These are phyloP conservation scores for Tupiocoris notatus DNA, from an alignment of 2,888 invertebrate genomes.

Conservation along the genomic window DNA sequence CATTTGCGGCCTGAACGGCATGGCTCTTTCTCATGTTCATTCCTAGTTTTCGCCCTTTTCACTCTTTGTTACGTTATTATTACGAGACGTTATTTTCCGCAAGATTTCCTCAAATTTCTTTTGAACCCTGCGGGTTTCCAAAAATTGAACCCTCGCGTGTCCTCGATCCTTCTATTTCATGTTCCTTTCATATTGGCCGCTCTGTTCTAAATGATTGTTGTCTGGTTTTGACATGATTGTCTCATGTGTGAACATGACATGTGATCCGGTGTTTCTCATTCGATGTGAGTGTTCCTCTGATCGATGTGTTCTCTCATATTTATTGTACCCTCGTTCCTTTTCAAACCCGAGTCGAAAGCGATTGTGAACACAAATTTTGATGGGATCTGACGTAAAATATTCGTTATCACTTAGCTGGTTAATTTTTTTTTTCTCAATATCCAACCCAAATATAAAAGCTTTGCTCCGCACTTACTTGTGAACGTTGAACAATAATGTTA, in stretches of 20 bases:
- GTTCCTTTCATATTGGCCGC: constrained; percentile 10
- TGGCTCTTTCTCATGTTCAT: constrained; percentile 24
- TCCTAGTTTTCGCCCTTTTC: neutral
- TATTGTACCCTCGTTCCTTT: neutral
- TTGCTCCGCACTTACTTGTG: no score
- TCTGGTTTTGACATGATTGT: neutral
- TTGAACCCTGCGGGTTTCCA: neutral
- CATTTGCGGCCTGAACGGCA: constrained; percentile 35
- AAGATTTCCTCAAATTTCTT: neutral
- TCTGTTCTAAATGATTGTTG: neutral
- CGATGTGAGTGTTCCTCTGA: neutral
- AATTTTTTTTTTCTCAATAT: no score
- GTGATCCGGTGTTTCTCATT: neutral
- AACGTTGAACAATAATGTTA: no score
- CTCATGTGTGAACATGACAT: neutral
- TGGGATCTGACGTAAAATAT: no score
- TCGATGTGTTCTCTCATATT: neutral
- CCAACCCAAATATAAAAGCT: no score
- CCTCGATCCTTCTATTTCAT: neutral
- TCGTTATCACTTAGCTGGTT: no score
- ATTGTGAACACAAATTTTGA: neutral
- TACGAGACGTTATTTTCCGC: neutral
- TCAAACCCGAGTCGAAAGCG: neutral
- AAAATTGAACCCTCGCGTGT: neutral
- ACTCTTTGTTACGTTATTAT: neutral